These are phyloP conservation scores for Tetanocera ferruginea DNA, from an alignment of 2,888 invertebrate species.

Conservation along the genomic window DNA sequence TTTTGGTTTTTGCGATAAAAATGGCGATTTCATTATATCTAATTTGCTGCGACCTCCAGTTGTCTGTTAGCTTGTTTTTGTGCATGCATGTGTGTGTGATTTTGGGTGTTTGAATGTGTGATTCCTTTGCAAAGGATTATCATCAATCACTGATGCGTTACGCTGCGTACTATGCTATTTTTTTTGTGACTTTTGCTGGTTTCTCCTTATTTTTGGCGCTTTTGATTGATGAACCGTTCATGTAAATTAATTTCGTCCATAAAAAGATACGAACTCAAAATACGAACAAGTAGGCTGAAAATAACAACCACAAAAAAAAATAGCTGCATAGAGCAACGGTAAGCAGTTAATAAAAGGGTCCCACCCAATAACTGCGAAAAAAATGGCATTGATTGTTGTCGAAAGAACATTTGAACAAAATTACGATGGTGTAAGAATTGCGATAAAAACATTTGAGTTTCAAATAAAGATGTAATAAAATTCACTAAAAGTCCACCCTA, in stretches of 20 bases:
- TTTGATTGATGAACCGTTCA: slow-evolving; percentile 2
- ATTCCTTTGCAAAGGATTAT: slow-evolving; percentile 6
- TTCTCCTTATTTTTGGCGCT: not conserved
- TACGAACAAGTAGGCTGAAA: not conserved
- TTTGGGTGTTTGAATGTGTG: not conserved
- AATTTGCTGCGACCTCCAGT: not conserved
- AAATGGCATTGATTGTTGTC: not conserved
- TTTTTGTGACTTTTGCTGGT: not conserved
- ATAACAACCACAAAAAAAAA: not conserved
- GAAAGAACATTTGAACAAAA: too few species aligned
- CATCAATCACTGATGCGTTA: not conserved
- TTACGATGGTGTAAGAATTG: too few species aligned
- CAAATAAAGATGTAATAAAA: too few species aligned
- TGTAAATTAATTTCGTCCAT: slow-evolving; percentile 2
- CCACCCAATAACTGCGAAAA: not conserved
- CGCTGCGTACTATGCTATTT: not conserved
- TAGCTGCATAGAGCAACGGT: not conserved
- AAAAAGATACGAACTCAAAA: not conserved
- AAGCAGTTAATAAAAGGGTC: not conserved
- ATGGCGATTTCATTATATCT: slow-evolving; percentile 17
- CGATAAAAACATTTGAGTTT: too few species aligned
- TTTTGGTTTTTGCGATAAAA: not conserved
- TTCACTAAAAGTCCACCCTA: too few species aligned
- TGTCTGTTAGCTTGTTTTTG: not conserved
- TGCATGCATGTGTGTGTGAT: not conserved